phyloP scores from a whole-genome alignment of 2,888 invertebrate genomes.

The Macaria liturata region DNA sequence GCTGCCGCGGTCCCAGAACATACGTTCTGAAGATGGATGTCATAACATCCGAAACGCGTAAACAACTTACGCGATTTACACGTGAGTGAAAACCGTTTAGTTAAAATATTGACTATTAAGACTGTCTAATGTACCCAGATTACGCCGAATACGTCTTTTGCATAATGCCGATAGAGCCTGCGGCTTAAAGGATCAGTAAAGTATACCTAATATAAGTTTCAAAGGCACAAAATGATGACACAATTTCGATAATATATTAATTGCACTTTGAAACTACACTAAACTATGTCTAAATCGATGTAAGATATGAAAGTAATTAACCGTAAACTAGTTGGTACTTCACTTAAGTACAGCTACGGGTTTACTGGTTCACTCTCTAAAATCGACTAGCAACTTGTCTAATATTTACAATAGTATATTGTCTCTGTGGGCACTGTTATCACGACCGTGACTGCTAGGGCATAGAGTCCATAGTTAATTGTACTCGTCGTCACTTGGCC shows the following conservation, averaged over 20 bases:
- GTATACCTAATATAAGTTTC: conserved; percentile 11
- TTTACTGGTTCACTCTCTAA: conserved; percentile 42
- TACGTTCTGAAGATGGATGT: no score
- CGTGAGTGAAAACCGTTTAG: no score
- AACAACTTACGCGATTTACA: no score
- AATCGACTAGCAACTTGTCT: conserved; percentile 70
- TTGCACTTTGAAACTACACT: conserved; percentile 22
- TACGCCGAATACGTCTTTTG: no score
- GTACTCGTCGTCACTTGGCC: conserved; percentile 46
- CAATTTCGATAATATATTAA: conserved; percentile 12
- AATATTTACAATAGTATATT: conserved; percentile 61
- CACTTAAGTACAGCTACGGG: conserved; percentile 5
- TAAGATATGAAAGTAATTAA: conserved; percentile 20
- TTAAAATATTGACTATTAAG: no score
- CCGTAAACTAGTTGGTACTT: conserved; percentile 16
- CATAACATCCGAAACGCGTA: no score
- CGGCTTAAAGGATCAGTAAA: no score
- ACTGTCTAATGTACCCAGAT: no score
- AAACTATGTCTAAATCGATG: conserved; percentile 15
- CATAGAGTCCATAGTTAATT: conserved; percentile 25
- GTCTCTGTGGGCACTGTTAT: conserved; percentile 53
- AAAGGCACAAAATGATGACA: conserved; percentile 30
- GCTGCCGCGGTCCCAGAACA: no score
- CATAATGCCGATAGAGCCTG: no score
- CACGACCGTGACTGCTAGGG: conserved; percentile 26